Base-by-base conservation (phyloP, 2,113 vertebrate genomes). In the Cichladusa arquata region DNA sequence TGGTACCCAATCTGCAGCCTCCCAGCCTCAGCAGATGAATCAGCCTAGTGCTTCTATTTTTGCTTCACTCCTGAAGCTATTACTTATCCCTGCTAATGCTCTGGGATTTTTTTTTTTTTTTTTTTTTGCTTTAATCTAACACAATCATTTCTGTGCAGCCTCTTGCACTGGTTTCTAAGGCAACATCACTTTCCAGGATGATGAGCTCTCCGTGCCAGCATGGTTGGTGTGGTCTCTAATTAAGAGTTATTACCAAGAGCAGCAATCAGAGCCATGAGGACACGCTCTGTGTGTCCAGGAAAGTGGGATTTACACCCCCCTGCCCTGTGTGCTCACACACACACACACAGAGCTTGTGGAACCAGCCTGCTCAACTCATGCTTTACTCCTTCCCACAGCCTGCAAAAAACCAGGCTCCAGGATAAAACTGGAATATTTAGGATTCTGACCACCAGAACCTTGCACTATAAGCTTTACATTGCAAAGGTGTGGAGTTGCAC, bases 171-270 rank as follows among this genome's bases (percentile, higher is more conserved):
- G 98, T 98, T 97, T 96, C 98, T 97, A 98, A 96, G 98, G 98
- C 98, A 98, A 99, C 98, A 50, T 67, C 97, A 90, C 93, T 95
- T 95, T 94, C 96, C 98, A 97, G 97, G 97, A 93, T 97, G 97
- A 97, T 77, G 97, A 98, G 98, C 92, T 94, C 92, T 98, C 91
- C 67, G 90, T 72, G 89, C 90, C 92, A 93, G 78, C 40, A 5
- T 18, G 7, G 22, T 58, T 81, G 81, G 93, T 5, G 40, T 12
- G 36, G 31, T 64, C 78, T 58, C 81, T 90, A 95, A 97, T 96
- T 92, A 97, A 94, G 90, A 31, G 47, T 71, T 40, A 83, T 88
- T 67, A 93, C 44, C 56, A 72, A 19, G 13, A 36, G 24, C 45
- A 47, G 47, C 18, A 54, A 71, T 51, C 44, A 42, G 73, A 28